Evolutionary conservation across 2,797 vertebrate genomes (phyloP).

Genomic region (Anabacerthia variegaticeps): DNA sequence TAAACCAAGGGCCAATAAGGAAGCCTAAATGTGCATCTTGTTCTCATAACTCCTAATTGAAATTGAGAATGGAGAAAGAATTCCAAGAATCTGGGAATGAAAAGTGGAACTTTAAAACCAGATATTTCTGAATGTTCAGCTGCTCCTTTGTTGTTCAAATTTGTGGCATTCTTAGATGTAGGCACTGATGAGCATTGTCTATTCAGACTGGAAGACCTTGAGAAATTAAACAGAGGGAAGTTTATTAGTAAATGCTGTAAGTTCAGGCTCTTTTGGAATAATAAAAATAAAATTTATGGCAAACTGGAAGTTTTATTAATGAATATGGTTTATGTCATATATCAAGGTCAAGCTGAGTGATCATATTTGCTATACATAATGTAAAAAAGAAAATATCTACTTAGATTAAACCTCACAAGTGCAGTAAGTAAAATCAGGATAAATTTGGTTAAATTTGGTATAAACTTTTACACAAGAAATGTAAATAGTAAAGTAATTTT

Average conservation of each 20-base stretch:
- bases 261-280: not conserved
- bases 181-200: not conserved
- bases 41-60: not conserved
- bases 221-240: not conserved
- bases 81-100: not conserved
- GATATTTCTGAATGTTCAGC: not conserved
- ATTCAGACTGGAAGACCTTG: not conserved
- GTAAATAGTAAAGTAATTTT: not conserved
- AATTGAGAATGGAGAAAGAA: not conserved
- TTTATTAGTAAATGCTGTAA: not conserved
- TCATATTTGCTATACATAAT: not conserved
- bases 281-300: not conserved
- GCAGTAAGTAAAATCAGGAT: not conserved
- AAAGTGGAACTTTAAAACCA: not conserved
- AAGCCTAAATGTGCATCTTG: not conserved
- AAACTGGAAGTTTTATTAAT: not conserved
- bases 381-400: not conserved
- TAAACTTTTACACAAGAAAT: not conserved
- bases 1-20: not conserved
- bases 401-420: not conserved
- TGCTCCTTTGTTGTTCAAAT: not conserved
- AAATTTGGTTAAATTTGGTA: not conserved
- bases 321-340: not conserved
- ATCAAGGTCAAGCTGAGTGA: not conserved
- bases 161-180: not conserved